Conservation (phyloP, 2,113 vertebrate species). For the Astur gentilis region DNA sequence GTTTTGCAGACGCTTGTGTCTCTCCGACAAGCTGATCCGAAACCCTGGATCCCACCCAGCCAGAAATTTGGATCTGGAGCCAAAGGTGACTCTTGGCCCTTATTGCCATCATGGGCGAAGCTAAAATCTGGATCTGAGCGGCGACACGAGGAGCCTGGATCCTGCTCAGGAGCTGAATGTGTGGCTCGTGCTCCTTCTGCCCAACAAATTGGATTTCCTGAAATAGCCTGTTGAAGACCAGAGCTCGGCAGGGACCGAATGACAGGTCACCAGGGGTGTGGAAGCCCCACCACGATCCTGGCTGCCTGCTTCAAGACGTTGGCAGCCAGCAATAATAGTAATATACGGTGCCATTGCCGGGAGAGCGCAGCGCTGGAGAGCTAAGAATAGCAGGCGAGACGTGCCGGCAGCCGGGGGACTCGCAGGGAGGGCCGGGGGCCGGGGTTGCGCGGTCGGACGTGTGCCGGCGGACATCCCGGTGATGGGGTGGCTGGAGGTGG, state of each 20-base stretch:
- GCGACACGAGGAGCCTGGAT: background rate
- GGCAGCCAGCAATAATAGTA: conserved; percentile 47
- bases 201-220: conserved; percentile 11
- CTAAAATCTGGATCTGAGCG: conserved; percentile 16
- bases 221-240: conserved; percentile 46
- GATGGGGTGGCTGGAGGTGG: background rate
- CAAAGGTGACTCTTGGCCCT: conserved; percentile 60
- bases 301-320: conserved; percentile 32
- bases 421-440: background rate
- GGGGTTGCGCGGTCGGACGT: accelerated
- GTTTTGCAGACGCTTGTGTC: conserved; percentile 4
- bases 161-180: background rate
- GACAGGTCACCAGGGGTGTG: conserved; percentile 52
- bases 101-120: background rate
- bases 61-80: conserved; percentile 55
- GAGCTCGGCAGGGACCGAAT: conserved; percentile 1
- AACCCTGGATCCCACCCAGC: conserved; percentile 41
- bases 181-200: conserved; percentile 12
- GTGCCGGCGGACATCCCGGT: background rate
- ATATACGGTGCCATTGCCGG: background rate
- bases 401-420: background rate
- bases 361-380: conserved; percentile 19
- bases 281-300: conserved; percentile 27
- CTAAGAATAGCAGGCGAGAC: conserved; percentile 50
- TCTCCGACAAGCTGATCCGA: background rate